Conservation (phyloP, 2,113 vertebrate species). For the Rhinogobius similis region DNA sequence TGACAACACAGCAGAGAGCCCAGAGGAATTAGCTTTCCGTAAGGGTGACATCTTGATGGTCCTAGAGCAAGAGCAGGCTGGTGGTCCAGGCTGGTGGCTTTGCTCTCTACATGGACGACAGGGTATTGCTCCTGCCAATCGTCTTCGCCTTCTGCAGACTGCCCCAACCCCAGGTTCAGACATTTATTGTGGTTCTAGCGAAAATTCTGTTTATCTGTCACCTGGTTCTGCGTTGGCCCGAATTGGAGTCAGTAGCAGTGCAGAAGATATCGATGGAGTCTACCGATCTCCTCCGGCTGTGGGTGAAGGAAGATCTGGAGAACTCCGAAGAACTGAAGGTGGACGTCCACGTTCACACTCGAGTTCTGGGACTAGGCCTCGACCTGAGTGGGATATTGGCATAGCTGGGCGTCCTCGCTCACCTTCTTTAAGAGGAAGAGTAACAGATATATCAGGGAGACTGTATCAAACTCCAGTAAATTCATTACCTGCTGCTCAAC, state of each 20-base stretch:
- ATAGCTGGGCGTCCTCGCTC: conserved; percentile 72
- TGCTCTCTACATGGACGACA: conserved; percentile 88
- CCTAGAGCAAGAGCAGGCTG: conserved; percentile 80
- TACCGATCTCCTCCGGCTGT: conserved; percentile 68
- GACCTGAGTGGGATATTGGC: conserved; percentile 69
- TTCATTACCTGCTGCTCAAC: conserved; percentile 50
- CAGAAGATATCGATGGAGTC: conserved; percentile 68
- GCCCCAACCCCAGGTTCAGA: conserved; percentile 50
- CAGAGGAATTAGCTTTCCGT: conserved; percentile 90
- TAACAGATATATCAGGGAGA: conserved; percentile 49
- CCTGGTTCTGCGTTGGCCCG: conserved; percentile 50
- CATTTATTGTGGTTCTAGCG: not conserved
- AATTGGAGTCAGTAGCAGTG: conserved; percentile 26
- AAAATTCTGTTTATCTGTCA: conserved; percentile 69
- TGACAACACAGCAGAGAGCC: conserved; percentile 89
- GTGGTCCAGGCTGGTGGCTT: conserved; percentile 85
- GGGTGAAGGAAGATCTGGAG: conserved; percentile 64
- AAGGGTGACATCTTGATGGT: conserved; percentile 92
- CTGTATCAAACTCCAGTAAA: conserved; percentile 72
- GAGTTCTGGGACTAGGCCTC: conserved; percentile 76
- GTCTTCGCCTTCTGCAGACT: conserved; percentile 83
- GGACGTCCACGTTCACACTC: conserved; percentile 79
- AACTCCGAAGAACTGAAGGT: conserved; percentile 55
- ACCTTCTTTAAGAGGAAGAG: conserved; percentile 70
- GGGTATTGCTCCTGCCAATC: conserved; percentile 90